Percentiles rank a stretch among this genome's conserved stretches.
Evolutionary conservation across 1,140 invertebrate species (phyloP).

Genomic region (Palaemon carinicauda): DNA sequence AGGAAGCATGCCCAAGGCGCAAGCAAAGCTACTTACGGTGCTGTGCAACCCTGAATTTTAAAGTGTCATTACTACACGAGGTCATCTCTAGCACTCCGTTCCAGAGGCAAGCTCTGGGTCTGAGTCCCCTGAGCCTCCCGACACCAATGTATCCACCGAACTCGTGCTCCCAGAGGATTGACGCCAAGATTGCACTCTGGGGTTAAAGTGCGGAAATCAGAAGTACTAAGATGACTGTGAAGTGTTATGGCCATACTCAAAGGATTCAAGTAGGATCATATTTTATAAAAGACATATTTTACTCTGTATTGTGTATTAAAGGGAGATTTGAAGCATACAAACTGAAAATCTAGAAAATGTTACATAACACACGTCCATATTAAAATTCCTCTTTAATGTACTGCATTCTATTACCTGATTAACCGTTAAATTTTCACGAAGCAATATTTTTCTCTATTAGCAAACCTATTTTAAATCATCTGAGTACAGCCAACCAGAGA

Average conservation of each 20-base stretch:
- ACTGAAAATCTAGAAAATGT: too few species aligned
- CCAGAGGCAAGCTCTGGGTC: conserved; percentile 39
- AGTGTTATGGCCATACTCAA: background rate
- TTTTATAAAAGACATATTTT: background rate
- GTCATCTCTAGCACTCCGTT: conserved; percentile 36
- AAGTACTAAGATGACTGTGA: conserved; percentile 13
- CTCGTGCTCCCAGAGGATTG: conserved; percentile 48
- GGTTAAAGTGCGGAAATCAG: conserved; percentile 17
- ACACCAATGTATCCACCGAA: conserved; percentile 48
- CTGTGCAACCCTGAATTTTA: conserved; percentile 14
- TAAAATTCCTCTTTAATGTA: background rate
- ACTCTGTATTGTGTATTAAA: too few species aligned
- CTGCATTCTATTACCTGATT: background rate
- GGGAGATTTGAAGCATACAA: background rate
- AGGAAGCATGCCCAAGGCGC: background rate
- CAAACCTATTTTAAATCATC: background rate
- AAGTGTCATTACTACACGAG: conserved; percentile 19
- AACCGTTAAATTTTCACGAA: background rate
- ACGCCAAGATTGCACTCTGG: conserved; percentile 48
- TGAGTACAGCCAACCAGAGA: background rate
- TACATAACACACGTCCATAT: background rate
- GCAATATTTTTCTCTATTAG: background rate
- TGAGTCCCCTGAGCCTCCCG: conserved; percentile 44
- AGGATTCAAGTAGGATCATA: background rate
- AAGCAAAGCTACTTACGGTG: conserved; percentile 49